Evolutionary conservation across 2,113 vertebrate species (phyloP), one percentile per base, ranked within the genome.

Genomic region (Anarhynchus alexandrinus): DNA sequence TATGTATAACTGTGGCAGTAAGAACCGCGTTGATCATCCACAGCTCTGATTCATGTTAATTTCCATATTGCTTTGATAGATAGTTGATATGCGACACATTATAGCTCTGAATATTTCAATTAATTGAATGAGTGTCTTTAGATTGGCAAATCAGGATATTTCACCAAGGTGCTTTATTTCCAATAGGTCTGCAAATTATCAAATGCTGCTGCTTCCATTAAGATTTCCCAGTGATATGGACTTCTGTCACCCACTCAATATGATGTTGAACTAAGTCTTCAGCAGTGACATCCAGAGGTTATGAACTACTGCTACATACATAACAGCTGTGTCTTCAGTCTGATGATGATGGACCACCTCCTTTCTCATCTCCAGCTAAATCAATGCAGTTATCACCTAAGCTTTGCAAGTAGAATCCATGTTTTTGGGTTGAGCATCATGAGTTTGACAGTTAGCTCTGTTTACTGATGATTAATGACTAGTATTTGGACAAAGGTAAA

Each of bases 401-500:
- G 45, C 29, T 85, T 83, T 54, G 40, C 49, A 54, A 94, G 70
- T 30, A 54, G 49, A 66, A 83, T 42, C 62, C 30, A 2, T 64
- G 80, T 9, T 90, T 93, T 93, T 61, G 65, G 45, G 65, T 58
- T 76, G 57, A 92, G 86, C 58, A 80, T 66, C 55, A 14, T 5
- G 7, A 85, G 34, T 82, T 54, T 80, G 84, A 91, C 95, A 95
- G 83, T 65, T 89, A 65, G 61, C 36, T 82, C 86, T 89, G 19
- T 54, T 96, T 61, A 76, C 61, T 58, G 81, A n/a, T 92, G 94
- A 94, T 93, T 94, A 96, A 96, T 66, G 91, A 79, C 43, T 29
- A 76, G 82, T 69, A 72, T 79, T 94, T 95, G 86, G 86, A 94
- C 73, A 95, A 88, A 94, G 80, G 81, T 95, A 94, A 94, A 96